Conservation (phyloP, 2,797 vertebrate species). For the Dryobates pubescens region DNA sequence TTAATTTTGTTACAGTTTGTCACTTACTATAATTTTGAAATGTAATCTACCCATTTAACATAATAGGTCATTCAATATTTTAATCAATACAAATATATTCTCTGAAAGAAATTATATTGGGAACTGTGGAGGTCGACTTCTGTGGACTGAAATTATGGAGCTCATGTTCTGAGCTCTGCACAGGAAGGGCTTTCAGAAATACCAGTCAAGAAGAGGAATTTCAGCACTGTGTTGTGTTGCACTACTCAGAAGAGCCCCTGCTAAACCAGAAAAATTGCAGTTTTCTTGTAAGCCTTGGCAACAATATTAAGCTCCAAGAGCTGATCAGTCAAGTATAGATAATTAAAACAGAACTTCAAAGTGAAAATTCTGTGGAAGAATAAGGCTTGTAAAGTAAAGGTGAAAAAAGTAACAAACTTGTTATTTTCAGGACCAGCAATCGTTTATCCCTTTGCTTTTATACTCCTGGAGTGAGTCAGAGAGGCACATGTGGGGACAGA, state of each 20-base stretch:
- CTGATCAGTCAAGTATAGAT: background rate
- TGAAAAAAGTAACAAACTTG: background rate
- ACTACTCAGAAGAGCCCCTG: background rate
- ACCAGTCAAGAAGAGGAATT: background rate
- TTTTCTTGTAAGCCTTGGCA: conserved; percentile 9
- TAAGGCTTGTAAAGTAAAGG: background rate
- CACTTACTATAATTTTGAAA: background rate
- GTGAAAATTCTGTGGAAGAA: conserved; percentile 10
- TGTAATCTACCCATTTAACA: background rate
- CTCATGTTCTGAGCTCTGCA: background rate
- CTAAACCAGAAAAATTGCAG: background rate
- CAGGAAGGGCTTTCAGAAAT: background rate
- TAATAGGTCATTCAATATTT: background rate
- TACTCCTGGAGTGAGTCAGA: background rate
- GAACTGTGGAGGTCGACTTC: background rate
- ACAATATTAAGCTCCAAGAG: background rate
- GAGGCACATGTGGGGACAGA: background rate
- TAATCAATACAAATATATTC: background rate
- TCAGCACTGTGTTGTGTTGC: background rate
- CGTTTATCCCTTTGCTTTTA: background rate
- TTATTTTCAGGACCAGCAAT: background rate
- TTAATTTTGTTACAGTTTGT: background rate
- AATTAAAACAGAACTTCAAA: conserved; percentile 26
- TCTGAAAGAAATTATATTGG: background rate
- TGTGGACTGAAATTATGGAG: background rate